These are phyloP conservation scores for Leptinotarsa texana DNA, from an alignment of 1,140 invertebrate genomes.

Conservation along the genomic window DNA sequence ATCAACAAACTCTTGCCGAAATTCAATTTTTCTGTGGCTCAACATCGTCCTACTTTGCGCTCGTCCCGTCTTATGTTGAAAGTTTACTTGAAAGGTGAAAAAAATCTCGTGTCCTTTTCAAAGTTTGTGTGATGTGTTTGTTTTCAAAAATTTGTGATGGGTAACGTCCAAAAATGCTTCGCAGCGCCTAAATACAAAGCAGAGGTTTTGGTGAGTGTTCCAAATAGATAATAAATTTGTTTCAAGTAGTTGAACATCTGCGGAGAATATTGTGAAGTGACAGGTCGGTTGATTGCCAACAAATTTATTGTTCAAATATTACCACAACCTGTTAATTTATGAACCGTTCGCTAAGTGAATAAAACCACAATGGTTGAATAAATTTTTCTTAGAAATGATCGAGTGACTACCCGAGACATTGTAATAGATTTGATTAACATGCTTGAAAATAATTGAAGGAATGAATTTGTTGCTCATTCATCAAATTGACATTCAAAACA, in stretches of 20 bases:
- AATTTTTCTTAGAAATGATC: no score
- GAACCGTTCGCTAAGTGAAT: background rate
- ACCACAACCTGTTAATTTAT: background rate
- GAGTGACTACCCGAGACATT: no score
- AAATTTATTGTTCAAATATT: background rate
- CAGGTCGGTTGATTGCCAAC: no score
- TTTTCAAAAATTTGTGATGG: conserved; percentile 41
- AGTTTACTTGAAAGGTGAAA: background rate
- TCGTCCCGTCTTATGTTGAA: background rate
- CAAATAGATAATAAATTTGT: background rate
- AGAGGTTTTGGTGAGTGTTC: conserved; percentile 21
- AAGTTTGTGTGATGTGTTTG: conserved; percentile 37
- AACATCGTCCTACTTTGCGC: background rate
- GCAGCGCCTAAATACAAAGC: conserved; percentile 42
- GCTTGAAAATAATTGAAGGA: no score
- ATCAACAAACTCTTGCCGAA: conserved; percentile 33
- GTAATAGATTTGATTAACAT: no score
- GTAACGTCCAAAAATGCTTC: conserved; percentile 50
- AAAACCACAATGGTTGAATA: no score
- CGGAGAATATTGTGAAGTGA: no score
- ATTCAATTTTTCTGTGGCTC: conserved; percentile 18
- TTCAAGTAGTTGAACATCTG: background rate
- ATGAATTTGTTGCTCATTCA: no score
- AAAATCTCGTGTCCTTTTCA: background rate
- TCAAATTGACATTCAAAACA: no score